Percentiles rank a stretch among this genome's conserved stretches.
These are phyloP conservation scores for Ramphastos sulfuratus DNA, from an alignment of 2,113 vertebrate species.

Conservation along the genomic window DNA sequence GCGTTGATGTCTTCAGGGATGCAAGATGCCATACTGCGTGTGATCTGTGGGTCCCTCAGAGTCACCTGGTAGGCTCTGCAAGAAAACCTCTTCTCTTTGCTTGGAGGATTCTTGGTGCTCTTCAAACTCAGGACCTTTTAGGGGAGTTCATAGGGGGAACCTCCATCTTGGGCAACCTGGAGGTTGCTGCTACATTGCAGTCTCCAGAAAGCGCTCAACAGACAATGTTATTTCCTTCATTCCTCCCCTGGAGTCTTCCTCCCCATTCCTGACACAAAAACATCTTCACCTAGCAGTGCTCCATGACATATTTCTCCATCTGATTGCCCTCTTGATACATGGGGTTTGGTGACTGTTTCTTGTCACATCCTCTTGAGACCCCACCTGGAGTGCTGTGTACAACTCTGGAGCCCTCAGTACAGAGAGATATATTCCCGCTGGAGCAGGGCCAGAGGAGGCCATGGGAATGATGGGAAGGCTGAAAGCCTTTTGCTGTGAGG, in stretches of 20 bases:
- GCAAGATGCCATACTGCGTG: accelerated
- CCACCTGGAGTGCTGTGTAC: not conserved
- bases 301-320: not conserved
- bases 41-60: not conserved
- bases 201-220: not conserved
- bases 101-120: not conserved
- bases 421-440: not conserved
- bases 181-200: not conserved
- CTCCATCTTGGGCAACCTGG: accelerated
- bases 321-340: not conserved
- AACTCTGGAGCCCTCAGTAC: not conserved
- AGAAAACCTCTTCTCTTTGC: not conserved
- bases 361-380: not conserved
- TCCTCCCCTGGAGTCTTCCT: not conserved
- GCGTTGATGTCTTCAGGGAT: not conserved
- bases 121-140: not conserved
- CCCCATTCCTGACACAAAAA: not conserved
- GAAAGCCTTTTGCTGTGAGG: not conserved
- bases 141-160: accelerated
- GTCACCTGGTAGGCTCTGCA: not conserved
- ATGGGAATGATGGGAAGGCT: not conserved
- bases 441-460: not conserved
- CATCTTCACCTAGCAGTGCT: not conserved
- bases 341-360: not conserved
- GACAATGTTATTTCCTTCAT: not conserved